A percentile compares a stretch with the other conserved stretches of the same genome.
Conservation (phyloP, 2,113 vertebrate species). For the Nyctereutes procyonoides region DNA sequence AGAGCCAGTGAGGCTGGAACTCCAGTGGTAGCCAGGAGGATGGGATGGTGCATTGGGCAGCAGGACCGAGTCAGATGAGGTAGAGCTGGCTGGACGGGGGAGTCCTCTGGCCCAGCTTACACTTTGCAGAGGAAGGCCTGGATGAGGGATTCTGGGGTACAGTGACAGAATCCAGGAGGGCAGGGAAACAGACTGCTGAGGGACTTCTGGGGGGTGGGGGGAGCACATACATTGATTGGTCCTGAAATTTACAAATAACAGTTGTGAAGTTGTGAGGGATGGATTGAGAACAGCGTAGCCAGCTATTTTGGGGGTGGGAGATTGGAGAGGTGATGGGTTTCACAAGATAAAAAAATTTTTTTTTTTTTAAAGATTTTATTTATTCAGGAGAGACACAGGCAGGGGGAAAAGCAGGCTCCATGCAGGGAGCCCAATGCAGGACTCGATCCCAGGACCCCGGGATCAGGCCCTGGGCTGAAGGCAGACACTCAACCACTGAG, state of each 20-base stretch:
- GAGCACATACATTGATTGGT: not conserved
- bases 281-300: not conserved
- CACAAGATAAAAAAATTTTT: not conserved
- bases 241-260: not conserved
- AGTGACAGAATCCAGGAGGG: too few relatives aligned
- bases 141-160: too few relatives aligned
- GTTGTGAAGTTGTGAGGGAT: not conserved
- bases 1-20: accelerated
- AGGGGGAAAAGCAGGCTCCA: too few relatives aligned
- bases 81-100: not conserved
- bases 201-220: not conserved
- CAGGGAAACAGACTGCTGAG: not conserved
- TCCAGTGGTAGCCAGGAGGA: accelerated
- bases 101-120: not conserved
- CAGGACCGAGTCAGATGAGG: not conserved
- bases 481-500: too few relatives aligned
- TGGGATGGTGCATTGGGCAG: accelerated
- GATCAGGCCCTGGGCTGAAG: too few relatives aligned
- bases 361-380: too few relatives aligned
- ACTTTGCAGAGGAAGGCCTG: not conserved
- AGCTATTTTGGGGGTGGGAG: not conserved
- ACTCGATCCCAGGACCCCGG: too few relatives aligned
- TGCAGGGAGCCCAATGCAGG: too few relatives aligned
- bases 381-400: too few relatives aligned
- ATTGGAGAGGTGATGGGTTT: not conserved